phyloP scores from a whole-genome alignment of 2,888 invertebrate genomes.

The Rapana venosa region DNA sequence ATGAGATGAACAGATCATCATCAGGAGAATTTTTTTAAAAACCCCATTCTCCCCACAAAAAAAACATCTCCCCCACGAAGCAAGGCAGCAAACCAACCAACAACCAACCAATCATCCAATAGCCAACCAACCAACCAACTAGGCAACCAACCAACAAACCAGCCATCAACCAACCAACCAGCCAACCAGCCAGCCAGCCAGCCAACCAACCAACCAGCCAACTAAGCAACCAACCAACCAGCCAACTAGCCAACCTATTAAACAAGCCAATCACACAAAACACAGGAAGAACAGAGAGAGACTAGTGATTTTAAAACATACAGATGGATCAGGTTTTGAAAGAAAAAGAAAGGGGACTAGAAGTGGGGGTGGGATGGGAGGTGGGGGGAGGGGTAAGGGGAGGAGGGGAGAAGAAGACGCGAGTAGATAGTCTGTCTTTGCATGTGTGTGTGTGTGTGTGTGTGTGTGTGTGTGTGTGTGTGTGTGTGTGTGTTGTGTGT shows the following conservation, averaged over 20 bases:
- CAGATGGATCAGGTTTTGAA: neutral
- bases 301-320: no score
- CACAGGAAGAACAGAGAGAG: neutral
- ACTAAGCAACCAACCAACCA: neutral
- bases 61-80: no score
- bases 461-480: no score
- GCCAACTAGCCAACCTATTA: neutral
- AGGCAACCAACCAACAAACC: neutral
- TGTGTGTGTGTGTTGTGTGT: no score
- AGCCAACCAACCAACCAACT: neutral
- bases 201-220: neutral
- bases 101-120: neutral
- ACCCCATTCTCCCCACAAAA: no score
- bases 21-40: no score
- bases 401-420: neutral
- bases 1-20: no score
- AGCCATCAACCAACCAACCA: neutral
- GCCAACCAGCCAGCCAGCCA: neutral
- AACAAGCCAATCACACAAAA: neutral
- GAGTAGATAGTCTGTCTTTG: no score
- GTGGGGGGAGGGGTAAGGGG: neutral
- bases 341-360: neutral
- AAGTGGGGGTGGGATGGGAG: neutral
- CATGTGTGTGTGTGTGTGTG: no score
- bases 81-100: no score